Evolutionary conservation across 2,797 vertebrate genomes (phyloP), one percentile per base, ranked within the genome.

Genomic region (Lagorchestes hirsutus): DNA sequence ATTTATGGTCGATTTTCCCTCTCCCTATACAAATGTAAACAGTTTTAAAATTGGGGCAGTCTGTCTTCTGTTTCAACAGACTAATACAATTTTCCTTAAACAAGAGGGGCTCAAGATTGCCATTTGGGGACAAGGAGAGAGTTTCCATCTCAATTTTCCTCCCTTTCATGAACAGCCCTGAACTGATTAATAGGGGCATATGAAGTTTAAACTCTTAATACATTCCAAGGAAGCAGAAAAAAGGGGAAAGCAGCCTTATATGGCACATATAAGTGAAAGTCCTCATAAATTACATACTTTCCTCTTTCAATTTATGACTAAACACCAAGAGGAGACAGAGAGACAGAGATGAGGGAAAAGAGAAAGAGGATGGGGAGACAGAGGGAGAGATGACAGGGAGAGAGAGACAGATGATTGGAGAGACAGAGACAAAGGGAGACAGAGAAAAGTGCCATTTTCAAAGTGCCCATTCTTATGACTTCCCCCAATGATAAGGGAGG

Each of bases 71-170:
- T 57, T 10, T 28, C 34, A 40, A 58, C 12, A n/a, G 57, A 27
- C 2, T 55, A 52, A 16, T 12, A 55, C 93, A 13, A 0, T 0
- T 9, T 0, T 0, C 10, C 50, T 50, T 31, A 12, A 34, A 50
- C 54, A 24, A 54, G 93, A 54, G 40, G 74, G 74, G 57, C 29
- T 18, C 52, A 24, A 56, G 58, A 58, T 59, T 28, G 4, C 13
- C 57, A 59, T 90, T 56, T 22, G 0, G n/a, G 46, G 40, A 11
- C 55, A n/a, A 91, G n/a, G n/a, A 40, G 29, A 4, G 24, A 5
- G 29, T 5, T 27, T 58, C 56, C n/a, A 9, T 62, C 55, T 18
- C 16, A 4, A 92, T 55, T 5, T 2, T 54, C 90, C 54, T 24
- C 52, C 54, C 28, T 31, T 54, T 55, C 90, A 55, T 16, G 28